These are phyloP conservation scores for Ellobius talpinus DNA, from an alignment of 2,113 vertebrate genomes.

Conservation along the genomic window DNA sequence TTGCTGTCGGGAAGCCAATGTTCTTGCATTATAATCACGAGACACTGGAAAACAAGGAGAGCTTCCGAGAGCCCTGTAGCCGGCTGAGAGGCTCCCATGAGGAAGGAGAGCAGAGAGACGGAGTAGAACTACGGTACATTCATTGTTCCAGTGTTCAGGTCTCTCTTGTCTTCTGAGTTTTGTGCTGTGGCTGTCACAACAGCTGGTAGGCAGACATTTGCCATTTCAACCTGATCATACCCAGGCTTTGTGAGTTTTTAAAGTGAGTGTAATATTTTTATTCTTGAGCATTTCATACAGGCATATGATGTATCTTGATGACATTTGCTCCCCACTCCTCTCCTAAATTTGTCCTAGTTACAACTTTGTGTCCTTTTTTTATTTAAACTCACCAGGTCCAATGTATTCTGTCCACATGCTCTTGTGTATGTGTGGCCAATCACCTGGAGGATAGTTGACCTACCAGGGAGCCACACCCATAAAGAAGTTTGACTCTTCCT, in stretches of 20 bases:
- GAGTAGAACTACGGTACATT: not conserved
- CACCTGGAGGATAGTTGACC: not conserved
- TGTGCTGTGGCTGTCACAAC: not conserved
- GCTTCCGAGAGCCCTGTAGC: not conserved
- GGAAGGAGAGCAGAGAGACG: constrained; percentile 33
- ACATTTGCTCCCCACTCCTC: not conserved
- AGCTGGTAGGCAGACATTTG: not conserved
- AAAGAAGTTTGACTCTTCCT: not conserved
- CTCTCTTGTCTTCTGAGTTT: not conserved
- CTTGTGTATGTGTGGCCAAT: not conserved
- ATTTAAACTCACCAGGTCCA: not conserved
- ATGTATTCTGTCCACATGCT: not conserved
- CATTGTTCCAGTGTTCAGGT: not conserved
- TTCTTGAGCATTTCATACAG: not conserved
- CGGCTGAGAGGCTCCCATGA: constrained; percentile 5
- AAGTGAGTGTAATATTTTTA: not conserved
- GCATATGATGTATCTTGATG: too few species aligned
- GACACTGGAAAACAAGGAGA: constrained; percentile 12
- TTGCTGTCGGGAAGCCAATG: constrained; percentile 39
- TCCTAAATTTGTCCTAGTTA: not conserved
- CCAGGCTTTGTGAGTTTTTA: not conserved
- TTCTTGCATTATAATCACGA: constrained; percentile 72
- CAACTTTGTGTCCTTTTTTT: not conserved
- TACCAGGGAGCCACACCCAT: not conserved
- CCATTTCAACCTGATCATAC: not conserved